A percentile compares a stretch with the other conserved stretches of the same genome.
Conservation (phyloP, 2,113 vertebrate genomes). For the Trematocara zebra region DNA sequence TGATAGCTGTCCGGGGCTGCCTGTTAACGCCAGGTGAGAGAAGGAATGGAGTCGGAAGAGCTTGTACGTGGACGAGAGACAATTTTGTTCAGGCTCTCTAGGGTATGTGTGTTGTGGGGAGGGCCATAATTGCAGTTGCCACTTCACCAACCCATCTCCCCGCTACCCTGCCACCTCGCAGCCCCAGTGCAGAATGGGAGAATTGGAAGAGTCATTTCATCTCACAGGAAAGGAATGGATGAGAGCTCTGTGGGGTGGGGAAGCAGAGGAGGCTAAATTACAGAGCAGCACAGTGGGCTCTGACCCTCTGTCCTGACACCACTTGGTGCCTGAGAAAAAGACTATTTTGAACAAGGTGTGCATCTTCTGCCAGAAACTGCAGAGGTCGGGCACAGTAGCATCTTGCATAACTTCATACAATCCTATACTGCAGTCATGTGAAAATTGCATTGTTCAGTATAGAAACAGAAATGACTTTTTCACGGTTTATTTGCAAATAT, state of each 20-base stretch:
- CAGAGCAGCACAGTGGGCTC: conserved; percentile 13
- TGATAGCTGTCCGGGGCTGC: conserved; percentile 32
- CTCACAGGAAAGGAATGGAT: conserved; percentile 62
- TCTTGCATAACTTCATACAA: background rate
- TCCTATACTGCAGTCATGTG: background rate
- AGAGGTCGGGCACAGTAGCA: background rate
- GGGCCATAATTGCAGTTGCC: conserved; percentile 61
- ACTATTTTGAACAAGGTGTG: conserved; percentile 9
- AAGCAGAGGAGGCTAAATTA: conserved; percentile 54
- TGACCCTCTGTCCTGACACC: conserved; percentile 38
- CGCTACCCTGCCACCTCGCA: conserved; percentile 29
- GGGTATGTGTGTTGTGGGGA: conserved; percentile 12
- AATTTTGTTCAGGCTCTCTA: conserved; percentile 46
- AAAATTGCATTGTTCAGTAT: background rate
- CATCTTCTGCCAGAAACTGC: background rate
- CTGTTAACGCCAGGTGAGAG: conserved; percentile 42
- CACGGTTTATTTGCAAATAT: background rate
- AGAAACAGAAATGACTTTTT: background rate
- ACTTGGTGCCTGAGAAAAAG: conserved; percentile 4
- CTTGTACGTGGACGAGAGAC: conserved; percentile 26
- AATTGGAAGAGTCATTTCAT: conserved; percentile 72
- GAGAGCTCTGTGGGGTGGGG: conserved; percentile 40
- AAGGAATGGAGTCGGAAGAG: conserved; percentile 21
- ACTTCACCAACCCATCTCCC: conserved; percentile 25
- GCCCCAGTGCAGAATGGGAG: conserved; percentile 38